Evolutionary conservation across 2,888 invertebrate genomes (phyloP), one percentile per base, ranked within the genome.

Genomic region (Tenthredo distinguenda): DNA sequence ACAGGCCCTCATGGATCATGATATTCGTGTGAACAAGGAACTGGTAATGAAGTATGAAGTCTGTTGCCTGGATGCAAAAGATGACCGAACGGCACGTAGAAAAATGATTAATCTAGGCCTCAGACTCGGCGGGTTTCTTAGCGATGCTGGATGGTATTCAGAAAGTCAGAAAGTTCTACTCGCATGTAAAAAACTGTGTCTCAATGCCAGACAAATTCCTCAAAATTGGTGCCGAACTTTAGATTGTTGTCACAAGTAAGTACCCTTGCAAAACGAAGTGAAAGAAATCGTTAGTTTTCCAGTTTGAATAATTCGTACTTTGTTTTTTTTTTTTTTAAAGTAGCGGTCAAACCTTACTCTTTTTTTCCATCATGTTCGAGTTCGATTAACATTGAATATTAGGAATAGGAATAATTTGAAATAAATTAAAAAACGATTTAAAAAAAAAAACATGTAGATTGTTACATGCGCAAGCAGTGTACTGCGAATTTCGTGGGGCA

Each of bases 121-220:
- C 12, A 89, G 89, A 86, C 90, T 93, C 2, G 97, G 97, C 86
- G 95, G 95, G 87, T 99, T 99, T 94, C 95, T 98, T 5, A 97
- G 96, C 91, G 98, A 98, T 92, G 97, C 97, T 0, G 98, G 98
- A 0, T 98, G 98, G 97, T 97, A 97, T 92, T 94, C 95, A 87
- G 97, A 97, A 91, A 97, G 97, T 87, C 96, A 97, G 91, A 94
- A 95, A 72, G 96, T 98, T 84, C 94, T 98, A 88, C 93, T 95
- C 65, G 94, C 95, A 12, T 97, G 97, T 89, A 95, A 96, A 87
- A 94, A 95, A 87, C 93, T 97, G 84, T 96, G 97, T 92, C 94
- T 94, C 86, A 91, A 93, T 10, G 94, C 95, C 88, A 94, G 94
- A 31, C 94, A 94, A 89, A 95, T 94, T 85, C 94, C 95, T 0